phyloP scores from a whole-genome alignment of 2,797 vertebrate genomes.

The Phataginus tetradactyla region DNA sequence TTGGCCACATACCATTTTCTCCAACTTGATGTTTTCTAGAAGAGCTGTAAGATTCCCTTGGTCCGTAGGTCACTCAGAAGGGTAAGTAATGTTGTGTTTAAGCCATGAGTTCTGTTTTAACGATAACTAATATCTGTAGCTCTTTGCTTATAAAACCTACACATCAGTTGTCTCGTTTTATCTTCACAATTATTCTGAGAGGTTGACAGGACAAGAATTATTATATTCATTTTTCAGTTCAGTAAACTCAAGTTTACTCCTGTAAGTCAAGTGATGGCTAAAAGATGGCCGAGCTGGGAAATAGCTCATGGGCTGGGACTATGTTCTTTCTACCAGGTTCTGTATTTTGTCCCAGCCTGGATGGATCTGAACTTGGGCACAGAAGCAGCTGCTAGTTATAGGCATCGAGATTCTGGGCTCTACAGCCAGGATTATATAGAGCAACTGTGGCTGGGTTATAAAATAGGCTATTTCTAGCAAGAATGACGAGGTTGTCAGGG shows the following conservation, averaged over 20 bases:
- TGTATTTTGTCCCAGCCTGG: background rate
- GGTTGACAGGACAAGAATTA: background rate
- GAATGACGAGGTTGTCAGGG: background rate
- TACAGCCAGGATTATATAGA: background rate
- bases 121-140: background rate
- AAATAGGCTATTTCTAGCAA: background rate
- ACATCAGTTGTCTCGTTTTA: background rate
- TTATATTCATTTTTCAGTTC: background rate
- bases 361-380: background rate
- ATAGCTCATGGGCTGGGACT: background rate
- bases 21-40: conserved; percentile 10
- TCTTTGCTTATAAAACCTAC: background rate
- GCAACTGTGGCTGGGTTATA: background rate
- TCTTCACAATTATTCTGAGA: background rate
- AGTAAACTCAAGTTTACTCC: background rate
- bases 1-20: background rate
- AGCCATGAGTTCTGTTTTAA: background rate
- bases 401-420: background rate
- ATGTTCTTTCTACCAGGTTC: background rate
- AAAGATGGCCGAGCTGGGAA: background rate
- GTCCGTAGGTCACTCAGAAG: background rate
- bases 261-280: background rate
- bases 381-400: background rate
- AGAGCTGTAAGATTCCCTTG: background rate
- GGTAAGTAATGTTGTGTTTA: background rate